These are phyloP conservation scores for Tokudaia tokunoshimensis DNA, from an alignment of 2,797 vertebrate genomes.

Conservation along the genomic window DNA sequence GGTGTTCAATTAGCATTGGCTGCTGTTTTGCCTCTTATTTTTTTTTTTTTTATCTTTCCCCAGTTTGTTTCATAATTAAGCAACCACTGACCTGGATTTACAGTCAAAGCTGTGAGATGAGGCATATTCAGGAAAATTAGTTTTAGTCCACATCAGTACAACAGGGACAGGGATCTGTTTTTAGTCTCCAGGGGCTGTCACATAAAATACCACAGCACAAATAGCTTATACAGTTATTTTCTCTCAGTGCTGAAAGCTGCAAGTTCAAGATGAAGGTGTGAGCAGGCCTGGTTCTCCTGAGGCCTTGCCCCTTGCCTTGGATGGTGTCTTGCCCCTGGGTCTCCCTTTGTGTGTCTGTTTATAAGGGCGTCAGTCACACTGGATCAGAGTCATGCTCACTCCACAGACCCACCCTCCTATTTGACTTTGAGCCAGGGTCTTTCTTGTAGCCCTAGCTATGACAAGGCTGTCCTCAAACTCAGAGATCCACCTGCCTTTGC, in stretches of 20 bases:
- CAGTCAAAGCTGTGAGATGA: slow-evolving; percentile 4
- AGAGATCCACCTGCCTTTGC: background rate
- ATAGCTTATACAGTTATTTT: background rate
- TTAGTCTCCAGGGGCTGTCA: background rate
- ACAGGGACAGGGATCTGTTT: background rate
- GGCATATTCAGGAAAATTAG: background rate
- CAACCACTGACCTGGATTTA: background rate
- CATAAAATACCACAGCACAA: background rate
- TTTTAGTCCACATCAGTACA: background rate
- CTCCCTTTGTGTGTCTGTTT: background rate
- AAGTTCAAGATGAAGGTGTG: background rate
- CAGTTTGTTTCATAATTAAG: background rate
- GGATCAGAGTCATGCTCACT: background rate
- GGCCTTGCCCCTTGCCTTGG: background rate
- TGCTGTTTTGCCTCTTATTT: background rate
- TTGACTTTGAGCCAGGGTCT: background rate
- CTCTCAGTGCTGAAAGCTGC: background rate
- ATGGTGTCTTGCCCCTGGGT: background rate
- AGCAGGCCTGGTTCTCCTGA: background rate
- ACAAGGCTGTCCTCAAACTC: background rate
- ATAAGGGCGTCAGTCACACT: background rate
- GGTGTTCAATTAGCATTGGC: background rate
- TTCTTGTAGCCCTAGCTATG: background rate
- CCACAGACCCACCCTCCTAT: background rate
- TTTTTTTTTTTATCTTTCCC: background rate